Percentiles rank a stretch among this genome's conserved stretches.
phyloP scores from a whole-genome alignment of 2,888 invertebrate species.

The Megastigmus dorsalis region DNA sequence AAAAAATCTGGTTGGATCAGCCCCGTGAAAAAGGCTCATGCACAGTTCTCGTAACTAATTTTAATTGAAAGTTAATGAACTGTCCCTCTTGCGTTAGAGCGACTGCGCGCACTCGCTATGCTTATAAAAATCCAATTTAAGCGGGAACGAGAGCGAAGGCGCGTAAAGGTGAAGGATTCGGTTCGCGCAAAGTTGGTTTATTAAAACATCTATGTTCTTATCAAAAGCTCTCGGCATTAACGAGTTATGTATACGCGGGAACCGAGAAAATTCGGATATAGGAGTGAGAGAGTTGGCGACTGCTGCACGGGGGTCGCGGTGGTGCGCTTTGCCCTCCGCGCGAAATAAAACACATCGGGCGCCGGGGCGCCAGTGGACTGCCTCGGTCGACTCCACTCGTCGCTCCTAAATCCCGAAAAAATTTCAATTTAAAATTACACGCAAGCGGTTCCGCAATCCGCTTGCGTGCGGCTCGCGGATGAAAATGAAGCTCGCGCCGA shows the following conservation, averaged over 20 bases:
- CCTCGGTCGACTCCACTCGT: too few relatives aligned
- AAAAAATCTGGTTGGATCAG: too few relatives aligned
- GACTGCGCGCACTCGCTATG: too few relatives aligned
- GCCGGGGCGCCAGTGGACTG: background rate
- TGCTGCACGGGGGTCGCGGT: background rate
- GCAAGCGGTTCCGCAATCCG: conserved; percentile 44
- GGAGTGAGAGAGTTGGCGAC: too few relatives aligned
- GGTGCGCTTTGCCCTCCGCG: too few relatives aligned
- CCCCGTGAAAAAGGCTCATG: too few relatives aligned
- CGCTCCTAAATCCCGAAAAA: conserved; percentile 31
- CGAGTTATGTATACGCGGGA: background rate
- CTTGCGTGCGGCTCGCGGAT: conserved; percentile 24
- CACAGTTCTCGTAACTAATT: too few relatives aligned
- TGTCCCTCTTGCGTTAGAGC: too few relatives aligned
- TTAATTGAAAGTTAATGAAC: too few relatives aligned
- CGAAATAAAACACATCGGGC: conserved; percentile 13
- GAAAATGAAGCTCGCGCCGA: conserved; percentile 43
- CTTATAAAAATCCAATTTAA: too few relatives aligned
- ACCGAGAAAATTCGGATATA: too few relatives aligned
- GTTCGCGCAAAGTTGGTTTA: background rate
- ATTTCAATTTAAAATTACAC: conserved; percentile 50
- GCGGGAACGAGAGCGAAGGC: too few relatives aligned
- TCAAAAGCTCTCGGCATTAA: conserved; percentile 8
- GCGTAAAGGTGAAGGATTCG: background rate
- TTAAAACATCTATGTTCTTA: background rate